Base-by-base conservation (phyloP, 2,113 vertebrate genomes). In the Microtus montanus region DNA sequence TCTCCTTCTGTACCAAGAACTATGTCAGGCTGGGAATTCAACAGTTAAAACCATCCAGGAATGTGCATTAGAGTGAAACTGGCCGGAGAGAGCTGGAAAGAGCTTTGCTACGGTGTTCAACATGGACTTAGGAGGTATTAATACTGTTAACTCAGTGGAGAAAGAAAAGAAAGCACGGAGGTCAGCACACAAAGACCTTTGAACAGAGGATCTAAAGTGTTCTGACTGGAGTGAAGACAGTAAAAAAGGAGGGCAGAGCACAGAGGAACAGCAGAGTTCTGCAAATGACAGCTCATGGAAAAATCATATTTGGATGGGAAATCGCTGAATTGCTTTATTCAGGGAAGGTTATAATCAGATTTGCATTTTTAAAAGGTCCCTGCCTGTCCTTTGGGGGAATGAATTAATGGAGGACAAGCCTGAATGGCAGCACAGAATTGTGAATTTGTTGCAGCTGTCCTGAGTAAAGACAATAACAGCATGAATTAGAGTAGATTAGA, bases 301-400 rank as follows among this genome's bases (percentile, higher is more conserved):
- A 12, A 52, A 28, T 49, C 52, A 78, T 33, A 30, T 87, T 74
- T 11, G 63, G 49, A 47, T 83, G 83, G 3, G 17, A 91, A 87
- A 38, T 63, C 24, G 54, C 8, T 41, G 35, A 54, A n/a, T 68
- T 44, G 22, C 63, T 93, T 95, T 49, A 91, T 85, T 84, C 54
- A 64, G 15, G 24, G 11, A 75, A 92, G 10, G 4, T 38, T 71
- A 70, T 85, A 73, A 88, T 58, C 49, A 89, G 61, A 74, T 94
- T 96, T 93, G n/a, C 47, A 87, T 75, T 80, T 89, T 75, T 83
- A 14, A 88, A 92, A 89, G 61, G 4, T 95, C 52, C 20, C 35
- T 89, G 44, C 54, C 15, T 89, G 7, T 77, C 84, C n/a, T 71
- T 13, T 91, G 73, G 10, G 35, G 64, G 58, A 84, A 30, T 52